A percentile compares a stretch with the other conserved stretches of the same genome.
Conservation (phyloP, 2,888 invertebrate species). For the Gastrophysa polygoni region DNA sequence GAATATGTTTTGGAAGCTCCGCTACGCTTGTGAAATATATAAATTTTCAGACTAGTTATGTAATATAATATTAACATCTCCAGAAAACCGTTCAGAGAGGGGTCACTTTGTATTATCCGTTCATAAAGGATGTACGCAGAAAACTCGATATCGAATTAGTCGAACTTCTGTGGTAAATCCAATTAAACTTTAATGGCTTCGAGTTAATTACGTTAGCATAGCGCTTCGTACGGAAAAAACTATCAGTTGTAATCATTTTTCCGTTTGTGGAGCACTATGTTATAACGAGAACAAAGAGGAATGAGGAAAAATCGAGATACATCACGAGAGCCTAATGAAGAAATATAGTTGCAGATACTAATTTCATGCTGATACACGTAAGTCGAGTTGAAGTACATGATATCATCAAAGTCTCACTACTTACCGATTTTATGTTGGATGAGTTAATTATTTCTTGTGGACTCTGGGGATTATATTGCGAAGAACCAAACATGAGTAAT, state of each 20-base stretch:
- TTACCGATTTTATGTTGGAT: constrained; percentile 14
- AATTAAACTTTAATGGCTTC: constrained; percentile 37
- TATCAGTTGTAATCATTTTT: constrained; percentile 22
- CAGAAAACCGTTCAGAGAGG: not conserved
- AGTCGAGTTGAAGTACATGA: constrained; percentile 14
- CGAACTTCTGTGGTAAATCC: constrained; percentile 29
- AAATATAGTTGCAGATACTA: constrained; percentile 12
- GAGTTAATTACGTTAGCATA: constrained; percentile 32
- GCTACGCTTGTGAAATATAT: no score
- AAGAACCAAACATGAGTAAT: not conserved
- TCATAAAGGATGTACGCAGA: not conserved
- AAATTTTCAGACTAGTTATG: no score
- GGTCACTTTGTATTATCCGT: not conserved
- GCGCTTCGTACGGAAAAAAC: constrained; percentile 22
- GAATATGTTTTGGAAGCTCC: no score
- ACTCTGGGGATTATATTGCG: not conserved
- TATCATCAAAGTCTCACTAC: constrained; percentile 19
- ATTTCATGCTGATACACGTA: constrained; percentile 9
- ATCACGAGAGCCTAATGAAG: constrained; percentile 16
- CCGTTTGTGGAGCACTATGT: constrained; percentile 12
- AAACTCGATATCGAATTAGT: constrained; percentile 3
- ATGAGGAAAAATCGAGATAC: constrained; percentile 11
- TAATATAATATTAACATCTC: no score
- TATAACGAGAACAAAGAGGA: constrained; percentile 9
- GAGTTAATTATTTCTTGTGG: constrained; percentile 14